Conservation (phyloP, 2,113 vertebrate species). For the Ctenomys sociabilis region DNA sequence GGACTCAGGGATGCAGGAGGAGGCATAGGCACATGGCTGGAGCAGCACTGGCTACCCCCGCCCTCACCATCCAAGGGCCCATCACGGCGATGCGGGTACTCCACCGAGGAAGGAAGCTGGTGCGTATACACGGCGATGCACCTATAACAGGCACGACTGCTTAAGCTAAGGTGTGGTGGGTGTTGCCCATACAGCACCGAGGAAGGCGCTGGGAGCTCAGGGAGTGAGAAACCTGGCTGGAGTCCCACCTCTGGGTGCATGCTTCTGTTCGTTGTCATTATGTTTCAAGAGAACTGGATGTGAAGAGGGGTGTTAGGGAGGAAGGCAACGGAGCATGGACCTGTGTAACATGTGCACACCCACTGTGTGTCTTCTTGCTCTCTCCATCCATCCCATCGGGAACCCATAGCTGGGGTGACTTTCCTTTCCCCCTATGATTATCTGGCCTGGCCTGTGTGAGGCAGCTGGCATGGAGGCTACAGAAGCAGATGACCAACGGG, state of each 20-base stretch:
- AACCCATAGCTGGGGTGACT: not conserved
- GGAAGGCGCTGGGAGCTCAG: not conserved
- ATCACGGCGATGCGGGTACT: fast-evolving
- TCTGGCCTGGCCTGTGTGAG: not conserved
- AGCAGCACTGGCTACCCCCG: not conserved
- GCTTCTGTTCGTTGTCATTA: not conserved
- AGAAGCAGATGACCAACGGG: not conserved
- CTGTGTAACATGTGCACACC: not conserved
- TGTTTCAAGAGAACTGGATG: not conserved
- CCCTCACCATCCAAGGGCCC: not conserved
- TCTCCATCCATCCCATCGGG: not conserved
- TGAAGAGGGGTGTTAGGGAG: not conserved
- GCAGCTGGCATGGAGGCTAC: not conserved
- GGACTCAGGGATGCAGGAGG: not conserved
- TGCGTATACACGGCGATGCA: fast-evolving
- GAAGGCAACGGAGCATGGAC: not conserved
- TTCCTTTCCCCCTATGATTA: not conserved
- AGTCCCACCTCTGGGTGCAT: not conserved
- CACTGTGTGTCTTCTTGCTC: not conserved
- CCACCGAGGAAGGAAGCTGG: not conserved
- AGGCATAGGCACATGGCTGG: not conserved
- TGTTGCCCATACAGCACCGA: fast-evolving
- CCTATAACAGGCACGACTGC: too few relatives aligned
- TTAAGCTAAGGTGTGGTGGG: not conserved
- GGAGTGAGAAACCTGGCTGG: not conserved